Base-by-base conservation (phyloP, 2,888 invertebrate species). In the Synanthedon tipuliformis region DNA sequence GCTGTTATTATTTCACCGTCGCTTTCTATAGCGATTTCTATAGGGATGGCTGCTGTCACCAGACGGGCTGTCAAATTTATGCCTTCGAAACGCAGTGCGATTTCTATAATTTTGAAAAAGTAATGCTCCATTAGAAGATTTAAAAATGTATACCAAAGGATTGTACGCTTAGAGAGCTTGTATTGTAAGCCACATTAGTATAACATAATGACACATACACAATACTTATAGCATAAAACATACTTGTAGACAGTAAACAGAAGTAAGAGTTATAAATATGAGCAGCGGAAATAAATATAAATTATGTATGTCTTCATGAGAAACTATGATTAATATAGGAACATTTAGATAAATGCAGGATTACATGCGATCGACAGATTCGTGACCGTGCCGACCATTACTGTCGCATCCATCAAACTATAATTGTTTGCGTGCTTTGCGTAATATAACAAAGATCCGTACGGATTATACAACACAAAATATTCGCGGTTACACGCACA, bases 381-480 rank as follows among this genome's bases (percentile, higher is more conserved):
- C 45, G 45, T 45, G 45, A 45, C 45, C 8, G 45, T 45, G 3
- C 15, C 45, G 45, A 13, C 45, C 45, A 45, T 45, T 45, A 45
- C 45, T 45, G 45, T 45, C 45, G 45, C 45, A 15, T 45, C 13
- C 45, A 45, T 45, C 45, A 45, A 45, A 7, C 45, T 45, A 45
- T 45, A 13, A 15, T n/a, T 45, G 13, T 45, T 45, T 45, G 45
- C 45, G 45, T 45, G 15, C n/a, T 45, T n/a, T 13, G 45, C n/a
- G 13, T 45, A 45, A 45, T 45, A 15, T 60, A 57, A 65, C 63
- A 59, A 56, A 57, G 57, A 15, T 45, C 15, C 55, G 41, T 41
- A 53, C 41, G 53, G 51, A 54, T 63, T 61, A 57, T 57, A 56
- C 61, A 60, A 60, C 59, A 15, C 57, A 59, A 66, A 57, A 61